Conservation (phyloP, 2,888 invertebrate species). For the Ochlodes sylvanus region DNA sequence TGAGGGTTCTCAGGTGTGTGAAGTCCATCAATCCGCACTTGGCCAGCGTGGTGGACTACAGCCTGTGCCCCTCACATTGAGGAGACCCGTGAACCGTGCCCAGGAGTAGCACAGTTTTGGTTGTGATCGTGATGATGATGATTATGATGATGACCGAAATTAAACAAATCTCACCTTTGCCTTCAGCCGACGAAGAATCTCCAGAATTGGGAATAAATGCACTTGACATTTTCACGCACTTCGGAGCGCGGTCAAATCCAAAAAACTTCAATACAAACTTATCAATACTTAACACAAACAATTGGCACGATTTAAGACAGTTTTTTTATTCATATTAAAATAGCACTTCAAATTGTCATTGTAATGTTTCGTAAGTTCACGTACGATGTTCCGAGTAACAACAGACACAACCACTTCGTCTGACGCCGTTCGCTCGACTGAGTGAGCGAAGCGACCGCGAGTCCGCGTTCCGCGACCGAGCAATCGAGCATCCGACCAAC, state of each 20-base stretch:
- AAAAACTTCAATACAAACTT: conserved; percentile 44
- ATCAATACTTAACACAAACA: conserved; percentile 55
- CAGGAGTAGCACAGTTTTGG: no score
- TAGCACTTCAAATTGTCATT: conserved; percentile 54
- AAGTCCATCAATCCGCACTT: no score
- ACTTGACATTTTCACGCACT: conserved; percentile 69
- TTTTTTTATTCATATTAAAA: conserved; percentile 46
- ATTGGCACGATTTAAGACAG: conserved; percentile 67
- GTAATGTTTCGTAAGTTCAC: conserved; percentile 55
- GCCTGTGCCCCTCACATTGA: no score
- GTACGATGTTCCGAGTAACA: conserved; percentile 50
- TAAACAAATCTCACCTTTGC: conserved; percentile 64
- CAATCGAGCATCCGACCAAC: no score
- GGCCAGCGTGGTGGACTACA: no score
- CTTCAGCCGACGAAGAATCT: conserved; percentile 62
- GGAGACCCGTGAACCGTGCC: no score
- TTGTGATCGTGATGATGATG: no score
- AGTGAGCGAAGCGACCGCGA: conserved; percentile 42
- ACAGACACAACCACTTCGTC: conserved; percentile 55
- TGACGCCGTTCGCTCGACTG: conserved; percentile 67
- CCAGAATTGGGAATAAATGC: conserved; percentile 60
- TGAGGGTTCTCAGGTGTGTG: no score
- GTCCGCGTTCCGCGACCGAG: no score
- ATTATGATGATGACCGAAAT: no score
- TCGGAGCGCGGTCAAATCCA: conserved; percentile 52